Base-by-base conservation (phyloP, 2,797 vertebrate species). In the Propithecus deckenii region DNA sequence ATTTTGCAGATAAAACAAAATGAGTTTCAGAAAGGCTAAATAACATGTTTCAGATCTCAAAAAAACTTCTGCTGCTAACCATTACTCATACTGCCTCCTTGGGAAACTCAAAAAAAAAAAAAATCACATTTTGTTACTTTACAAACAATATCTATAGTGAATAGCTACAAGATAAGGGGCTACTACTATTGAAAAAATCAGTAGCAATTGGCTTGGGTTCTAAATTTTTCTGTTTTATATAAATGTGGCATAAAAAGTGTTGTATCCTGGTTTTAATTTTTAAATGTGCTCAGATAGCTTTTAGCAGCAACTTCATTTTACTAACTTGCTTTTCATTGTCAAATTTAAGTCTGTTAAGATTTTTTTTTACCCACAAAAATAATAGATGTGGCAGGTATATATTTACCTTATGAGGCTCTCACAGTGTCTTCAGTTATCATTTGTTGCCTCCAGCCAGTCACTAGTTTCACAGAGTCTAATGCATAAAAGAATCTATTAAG, bases 1-100 rank as follows among this genome's bases (percentile, higher is more conserved):
- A 61, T 78, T 89, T 89, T 91, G n/a, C 20, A 92, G 25, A 22
- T 97, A 28, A 89, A 90, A 59, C 18, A 85, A 94, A 95, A 55
- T 86, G 79, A 65, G 17, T 91, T 80, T 94, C 50, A 91, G 61
- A 92, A 84, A 78, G n/a, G 18, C 41, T 90, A 57, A 57, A 43
- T 72, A 48, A 48, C 2, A 30, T 76, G 25, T 28, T 93, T 41
- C 86, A 79, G 35, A 61, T 90, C 71, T 75, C 22, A 89, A 43
- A 78, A 50, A 50, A 94, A 43, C 5, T 94, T 95, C 48, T 88
- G 18, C 55, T 63, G 20, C n/a, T 84, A 46, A 84, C 4, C 30
- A 17, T 83, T 86, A 86, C 17, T 93, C 48, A 76, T 87, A 55
- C n/a, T 81, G 41, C 46, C 55, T 74, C 48, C 55, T 50, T 86